A percentile compares a stretch with the other conserved stretches of the same genome.
Evolutionary conservation across 2,888 invertebrate species (phyloP).

Genomic region (Polyommatus icarus): DNA sequence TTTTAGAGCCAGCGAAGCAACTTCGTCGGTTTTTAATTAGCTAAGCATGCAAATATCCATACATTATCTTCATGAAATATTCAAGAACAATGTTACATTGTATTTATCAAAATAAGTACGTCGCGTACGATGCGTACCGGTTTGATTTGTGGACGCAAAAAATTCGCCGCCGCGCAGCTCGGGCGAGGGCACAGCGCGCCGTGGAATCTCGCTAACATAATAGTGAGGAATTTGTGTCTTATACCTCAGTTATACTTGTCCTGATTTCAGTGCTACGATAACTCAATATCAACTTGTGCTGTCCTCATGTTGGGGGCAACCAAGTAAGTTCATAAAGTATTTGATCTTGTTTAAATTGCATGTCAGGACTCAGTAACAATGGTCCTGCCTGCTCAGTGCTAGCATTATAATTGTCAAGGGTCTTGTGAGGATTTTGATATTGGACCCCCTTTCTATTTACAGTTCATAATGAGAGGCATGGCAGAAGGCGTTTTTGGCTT

Average conservation of each 20-base stretch:
- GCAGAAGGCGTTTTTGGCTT: too few relatives aligned
- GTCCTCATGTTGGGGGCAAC: too few relatives aligned
- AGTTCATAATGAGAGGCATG: too few relatives aligned
- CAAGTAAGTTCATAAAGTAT: too few relatives aligned
- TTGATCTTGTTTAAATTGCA: background rate
- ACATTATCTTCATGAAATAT: slow-evolving; percentile 22
- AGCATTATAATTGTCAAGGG: too few relatives aligned
- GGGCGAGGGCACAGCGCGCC: slow-evolving; percentile 54
- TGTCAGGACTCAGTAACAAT: too few relatives aligned
- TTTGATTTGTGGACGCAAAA: slow-evolving; percentile 74
- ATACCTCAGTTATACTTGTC: slow-evolving; percentile 45
- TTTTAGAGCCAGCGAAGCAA: background rate
- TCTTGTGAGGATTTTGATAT: too few relatives aligned
- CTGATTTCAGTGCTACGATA: background rate
- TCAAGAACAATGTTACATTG: slow-evolving; percentile 38
- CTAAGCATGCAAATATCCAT: background rate
- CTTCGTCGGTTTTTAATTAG: background rate
- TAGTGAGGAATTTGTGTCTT: slow-evolving; percentile 51
- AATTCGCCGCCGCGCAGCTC: slow-evolving; percentile 74
- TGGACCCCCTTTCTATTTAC: too few relatives aligned
- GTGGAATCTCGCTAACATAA: slow-evolving; percentile 70
- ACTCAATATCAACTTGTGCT: background rate
- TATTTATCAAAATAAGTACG: slow-evolving; percentile 45
- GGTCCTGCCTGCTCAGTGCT: too few relatives aligned
- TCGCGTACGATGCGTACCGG: slow-evolving; percentile 56